A percentile compares a stretch with the other conserved stretches of the same genome.
phyloP scores from a whole-genome alignment of 1,140 invertebrate genomes.

The Nasonia longicornis region DNA sequence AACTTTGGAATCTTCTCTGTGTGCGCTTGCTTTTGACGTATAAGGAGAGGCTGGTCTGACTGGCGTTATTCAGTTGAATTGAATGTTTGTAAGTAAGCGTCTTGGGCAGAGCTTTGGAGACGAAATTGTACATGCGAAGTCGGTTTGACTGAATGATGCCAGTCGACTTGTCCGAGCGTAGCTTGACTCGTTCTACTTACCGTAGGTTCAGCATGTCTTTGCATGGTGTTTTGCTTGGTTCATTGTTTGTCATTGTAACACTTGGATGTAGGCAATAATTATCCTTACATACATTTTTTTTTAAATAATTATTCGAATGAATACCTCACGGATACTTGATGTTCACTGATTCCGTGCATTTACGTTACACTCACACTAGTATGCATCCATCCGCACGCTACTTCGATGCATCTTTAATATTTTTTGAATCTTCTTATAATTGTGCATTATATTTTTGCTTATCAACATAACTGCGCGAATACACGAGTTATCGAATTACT shows the following conservation, averaged over 20 bases:
- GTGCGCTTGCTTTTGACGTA: background rate
- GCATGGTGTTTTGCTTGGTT: background rate
- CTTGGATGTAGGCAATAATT: no score
- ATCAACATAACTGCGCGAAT: no score
- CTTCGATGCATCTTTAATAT: background rate
- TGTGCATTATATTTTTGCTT: background rate
- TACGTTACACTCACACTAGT: no score
- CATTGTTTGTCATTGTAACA: no score
- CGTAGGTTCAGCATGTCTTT: background rate
- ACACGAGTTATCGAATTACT: no score
- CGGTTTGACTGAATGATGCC: background rate
- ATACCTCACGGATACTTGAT: no score
- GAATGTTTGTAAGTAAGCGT: no score
- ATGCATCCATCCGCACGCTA: no score
- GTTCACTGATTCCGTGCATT: no score
- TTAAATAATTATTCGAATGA: no score
- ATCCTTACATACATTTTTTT: no score
- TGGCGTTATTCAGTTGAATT: background rate
- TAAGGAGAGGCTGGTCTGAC: background rate
- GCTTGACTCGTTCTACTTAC: background rate
- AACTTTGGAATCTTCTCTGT: no score
- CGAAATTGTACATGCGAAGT: background rate
- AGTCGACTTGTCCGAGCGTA: background rate
- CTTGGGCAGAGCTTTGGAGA: background rate
- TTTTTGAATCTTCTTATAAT: constrained; percentile 1